These are phyloP conservation scores for Paramormyrops hopkinsi DNA, from an alignment of 2,797 vertebrate species.

Conservation along the genomic window DNA sequence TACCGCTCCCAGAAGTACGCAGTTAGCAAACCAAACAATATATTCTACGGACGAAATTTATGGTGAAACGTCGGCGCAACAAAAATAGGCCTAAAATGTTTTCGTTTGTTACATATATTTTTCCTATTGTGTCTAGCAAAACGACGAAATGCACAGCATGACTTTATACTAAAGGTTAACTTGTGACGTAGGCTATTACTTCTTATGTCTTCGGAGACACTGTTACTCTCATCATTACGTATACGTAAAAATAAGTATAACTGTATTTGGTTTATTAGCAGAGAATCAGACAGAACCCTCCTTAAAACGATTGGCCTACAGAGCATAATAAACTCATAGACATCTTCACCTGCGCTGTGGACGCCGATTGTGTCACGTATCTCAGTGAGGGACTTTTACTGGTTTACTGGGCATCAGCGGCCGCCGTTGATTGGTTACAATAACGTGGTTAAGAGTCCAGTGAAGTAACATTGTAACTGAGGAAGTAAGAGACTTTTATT, in stretches of 20 bases:
- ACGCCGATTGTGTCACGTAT: constrained; percentile 7
- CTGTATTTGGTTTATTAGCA: not conserved
- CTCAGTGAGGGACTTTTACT: constrained; percentile 14
- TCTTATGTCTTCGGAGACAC: not conserved
- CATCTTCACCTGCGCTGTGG: not conserved
- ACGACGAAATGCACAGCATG: not conserved
- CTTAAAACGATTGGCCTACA: not conserved
- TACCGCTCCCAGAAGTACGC: not conserved
- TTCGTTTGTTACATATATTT: not conserved
- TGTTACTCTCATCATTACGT: not conserved
- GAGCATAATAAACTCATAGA: not conserved
- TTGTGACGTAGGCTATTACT: not conserved
- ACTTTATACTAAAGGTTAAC: not conserved
- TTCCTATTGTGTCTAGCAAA: not conserved
- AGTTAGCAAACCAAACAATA: not conserved
- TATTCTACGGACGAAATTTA: not conserved
- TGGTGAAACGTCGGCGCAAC: not conserved
- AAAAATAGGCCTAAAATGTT: not conserved
- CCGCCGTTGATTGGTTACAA: constrained; percentile 32
- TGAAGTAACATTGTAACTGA: constrained; percentile 26
- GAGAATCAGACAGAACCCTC: not conserved
- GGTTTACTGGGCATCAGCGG: constrained; percentile 1
- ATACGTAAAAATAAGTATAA: not conserved
- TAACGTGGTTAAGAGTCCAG: not conserved
- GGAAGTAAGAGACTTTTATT: constrained; percentile 35